A percentile compares a stretch with the other conserved stretches of the same genome.
Conservation (phyloP, 2,888 invertebrate genomes). For the Scotopteryx bipunctaria region DNA sequence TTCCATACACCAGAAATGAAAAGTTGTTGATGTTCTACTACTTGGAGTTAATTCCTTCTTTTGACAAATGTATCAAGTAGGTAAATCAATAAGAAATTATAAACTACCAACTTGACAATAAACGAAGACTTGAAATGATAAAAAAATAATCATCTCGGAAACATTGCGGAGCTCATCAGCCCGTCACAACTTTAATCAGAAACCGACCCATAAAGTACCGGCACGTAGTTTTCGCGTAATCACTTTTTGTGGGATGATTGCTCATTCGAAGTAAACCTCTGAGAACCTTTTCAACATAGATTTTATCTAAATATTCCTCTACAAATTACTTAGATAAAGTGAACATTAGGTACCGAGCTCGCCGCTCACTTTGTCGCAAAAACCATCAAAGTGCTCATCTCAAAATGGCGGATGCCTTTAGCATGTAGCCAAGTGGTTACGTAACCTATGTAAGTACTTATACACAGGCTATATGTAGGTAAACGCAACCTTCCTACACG, state of each 20-base stretch:
- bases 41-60: too few species aligned
- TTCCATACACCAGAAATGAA: too few species aligned
- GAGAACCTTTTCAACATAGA: constrained; percentile 45
- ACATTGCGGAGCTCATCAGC: constrained; percentile 30
- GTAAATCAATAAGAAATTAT: too few species aligned
- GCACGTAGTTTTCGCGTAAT: constrained; percentile 40
- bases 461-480: constrained; percentile 18
- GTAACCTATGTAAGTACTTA: constrained; percentile 55
- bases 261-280: constrained; percentile 40
- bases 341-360: constrained; percentile 45
- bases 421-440: constrained; percentile 56
- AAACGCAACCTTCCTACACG: constrained; percentile 50
- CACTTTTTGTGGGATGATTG: constrained; percentile 40
- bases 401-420: constrained; percentile 72
- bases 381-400: constrained; percentile 65
- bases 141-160: constrained; percentile 4
- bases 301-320: constrained; percentile 34
- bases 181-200: constrained; percentile 29
- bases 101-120: not conserved
- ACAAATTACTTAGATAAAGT: constrained; percentile 49
- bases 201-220: constrained; percentile 4
- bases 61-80: too few species aligned
- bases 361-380: constrained; percentile 69
- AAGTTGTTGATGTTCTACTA: too few species aligned
- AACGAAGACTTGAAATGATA: not conserved